Evolutionary conservation across 1,140 invertebrate species (phyloP), one percentile per base, ranked within the genome.

Genomic region (Saccostrea echinata): DNA sequence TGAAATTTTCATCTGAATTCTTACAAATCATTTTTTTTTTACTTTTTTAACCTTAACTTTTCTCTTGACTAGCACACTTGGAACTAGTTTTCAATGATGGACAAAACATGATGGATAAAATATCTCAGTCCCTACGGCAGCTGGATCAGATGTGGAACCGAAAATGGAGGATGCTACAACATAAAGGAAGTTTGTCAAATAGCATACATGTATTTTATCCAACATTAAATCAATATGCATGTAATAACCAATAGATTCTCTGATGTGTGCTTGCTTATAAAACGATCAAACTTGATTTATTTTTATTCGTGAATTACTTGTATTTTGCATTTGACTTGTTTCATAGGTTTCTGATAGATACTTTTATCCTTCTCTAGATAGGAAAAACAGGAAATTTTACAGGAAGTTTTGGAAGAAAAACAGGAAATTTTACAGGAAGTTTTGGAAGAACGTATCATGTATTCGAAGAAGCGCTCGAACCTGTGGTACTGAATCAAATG

Each of bases 381-480:
- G 13, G 0, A 76, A 33, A 33, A 76, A 30, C 2, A 18, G 68
- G 68, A 76, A 76, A 76, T 76, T 76, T 33, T 76, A 76, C 27
- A 76, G 30, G 16, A 30, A 30, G 68, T 76, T 76, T 76, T 76
- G 27, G 68, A 76, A 76, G 68, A 76, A 27, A 33, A 76, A 30
- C 2, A 18, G 68, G 68, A 76, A 76, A 76, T 76, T 76, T 33
- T 76, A 76, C 27, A 76, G 30, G 16, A 30, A 30, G 68, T 76
- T 76, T 76, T 76, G 27, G 68, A 76, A 76, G 68, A 76, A 27
- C 68, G 24, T 76, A 16, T 12, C 68, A 76, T 76, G 68, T 13
- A 24, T 76, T 18, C 27, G 68, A 27, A 76, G 68, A 76, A 76
- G 68, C 18, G 68, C 68, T 27, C 68, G 30, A 33, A 76, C 27